A percentile compares a stretch with the other conserved stretches of the same genome.
Evolutionary conservation across 2,113 vertebrate genomes (phyloP).

Genomic region (Lathamus discolor): DNA sequence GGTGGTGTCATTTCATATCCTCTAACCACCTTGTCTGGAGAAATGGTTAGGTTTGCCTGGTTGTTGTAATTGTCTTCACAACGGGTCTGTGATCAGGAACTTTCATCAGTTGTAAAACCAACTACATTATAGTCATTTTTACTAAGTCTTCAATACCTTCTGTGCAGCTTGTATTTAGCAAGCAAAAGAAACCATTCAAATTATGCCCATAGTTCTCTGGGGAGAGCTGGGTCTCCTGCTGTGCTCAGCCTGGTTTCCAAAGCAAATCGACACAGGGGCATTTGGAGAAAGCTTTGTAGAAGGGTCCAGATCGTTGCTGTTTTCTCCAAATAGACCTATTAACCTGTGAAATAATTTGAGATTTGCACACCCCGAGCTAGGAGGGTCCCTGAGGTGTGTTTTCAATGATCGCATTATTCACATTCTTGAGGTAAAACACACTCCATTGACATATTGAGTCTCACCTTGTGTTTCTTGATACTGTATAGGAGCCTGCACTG

Average conservation of each 20-base stretch:
- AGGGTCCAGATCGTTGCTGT: neutral
- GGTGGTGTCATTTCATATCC: neutral
- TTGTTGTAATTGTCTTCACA: neutral
- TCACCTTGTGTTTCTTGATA: neutral
- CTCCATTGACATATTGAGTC: neutral
- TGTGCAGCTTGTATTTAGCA: neutral
- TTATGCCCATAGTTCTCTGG: neutral
- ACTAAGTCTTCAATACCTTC: neutral
- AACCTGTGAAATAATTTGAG: neutral
- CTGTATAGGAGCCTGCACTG: neutral
- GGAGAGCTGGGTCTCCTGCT: neutral
- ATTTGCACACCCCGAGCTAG: neutral
- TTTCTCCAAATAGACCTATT: neutral
- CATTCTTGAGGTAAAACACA: neutral
- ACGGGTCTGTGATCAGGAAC: neutral
- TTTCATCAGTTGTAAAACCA: neutral
- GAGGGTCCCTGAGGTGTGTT: neutral
- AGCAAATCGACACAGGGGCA: neutral
- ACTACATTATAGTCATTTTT: rapidly evolving
- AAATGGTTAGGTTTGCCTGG: rapidly evolving
- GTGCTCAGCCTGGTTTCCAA: neutral
- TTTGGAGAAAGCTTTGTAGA: neutral
- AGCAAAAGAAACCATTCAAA: neutral
- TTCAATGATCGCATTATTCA: neutral
- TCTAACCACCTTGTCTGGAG: neutral